Evolutionary conservation across 2,113 vertebrate genomes (phyloP), one percentile per base, ranked within the genome.

Genomic region (Uria aalge): DNA sequence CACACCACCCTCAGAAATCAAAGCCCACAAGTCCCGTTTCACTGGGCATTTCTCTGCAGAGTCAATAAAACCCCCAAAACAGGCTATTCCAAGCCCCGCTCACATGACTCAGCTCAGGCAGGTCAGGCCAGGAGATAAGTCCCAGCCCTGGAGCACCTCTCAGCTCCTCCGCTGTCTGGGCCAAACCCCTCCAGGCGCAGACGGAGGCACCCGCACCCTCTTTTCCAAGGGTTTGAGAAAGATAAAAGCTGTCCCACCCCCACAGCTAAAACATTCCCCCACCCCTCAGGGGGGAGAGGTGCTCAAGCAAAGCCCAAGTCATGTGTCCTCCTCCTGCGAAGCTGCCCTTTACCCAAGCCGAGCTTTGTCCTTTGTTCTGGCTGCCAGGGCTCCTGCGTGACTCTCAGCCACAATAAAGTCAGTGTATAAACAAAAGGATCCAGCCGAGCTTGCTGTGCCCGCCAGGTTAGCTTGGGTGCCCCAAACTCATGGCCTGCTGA

Each of bases 281-380:
- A 29, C 18, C 21, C 80, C 73, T 77, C 14, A 75, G 18, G 62
- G 56, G 21, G 30, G 9, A 67, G 30, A 34, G 22, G 18, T 26
- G 15, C 87, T 67, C 75, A 40, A 36, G 83, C 69, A 82, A 73
- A 90, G 36, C 75, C 69, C 89, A 60, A 72, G 63, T 81, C 95
- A 72, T 56, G 60, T 11, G 83, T 59, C 62, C 50, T 87, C 69
- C 68, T 53, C 24, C 56, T 68, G 62, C 19, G 55, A 63, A 56
- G 30, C 34, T 63, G 40, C 63, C 45, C 68, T 76, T 15, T 3
- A 26, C 47, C 59, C n/a, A 30, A 55, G 60, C 63, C 0, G 2
- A 90, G 83, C 92, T 92, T 67, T 89, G 73, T 62, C 83, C 95
- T 96, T 94, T 94, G 88, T 96, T 91, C 77, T 62, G 16, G n/a